A percentile compares a stretch with the other conserved stretches of the same genome.
Conservation (phyloP, 2,797 vertebrate species). For the Intellagama lesueurii region DNA sequence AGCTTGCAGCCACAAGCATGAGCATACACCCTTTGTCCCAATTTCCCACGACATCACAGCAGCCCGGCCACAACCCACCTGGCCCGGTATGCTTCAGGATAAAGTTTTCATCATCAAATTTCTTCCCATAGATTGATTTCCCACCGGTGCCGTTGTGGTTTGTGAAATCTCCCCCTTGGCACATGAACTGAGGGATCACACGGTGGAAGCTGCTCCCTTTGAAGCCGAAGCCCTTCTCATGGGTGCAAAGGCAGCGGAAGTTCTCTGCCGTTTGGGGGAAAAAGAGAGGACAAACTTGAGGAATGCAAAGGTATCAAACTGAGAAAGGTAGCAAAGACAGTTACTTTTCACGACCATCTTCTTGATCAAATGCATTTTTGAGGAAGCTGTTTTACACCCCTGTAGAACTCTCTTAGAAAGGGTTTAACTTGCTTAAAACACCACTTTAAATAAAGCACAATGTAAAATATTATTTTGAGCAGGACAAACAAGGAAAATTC, state of each 20-base stretch:
- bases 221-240: constrained; percentile 96
- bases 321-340: neutral
- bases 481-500: neutral
- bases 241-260: constrained; percentile 96
- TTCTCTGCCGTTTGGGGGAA: constrained; percentile 81
- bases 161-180: constrained; percentile 96
- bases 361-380: neutral
- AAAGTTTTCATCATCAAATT: constrained; percentile 97
- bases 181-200: constrained; percentile 98
- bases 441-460: neutral
- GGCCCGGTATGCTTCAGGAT: constrained; percentile 94
- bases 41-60: neutral
- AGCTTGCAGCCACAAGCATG: neutral
- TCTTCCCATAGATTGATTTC: constrained; percentile 95
- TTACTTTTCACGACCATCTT: too few species aligned
- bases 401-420: neutral
- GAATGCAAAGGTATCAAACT: fast-evolving
- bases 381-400: neutral
- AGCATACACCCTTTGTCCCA: neutral
- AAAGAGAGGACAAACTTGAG: neutral
- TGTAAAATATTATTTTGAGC: too few species aligned
- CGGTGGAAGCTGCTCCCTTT: constrained; percentile 98
- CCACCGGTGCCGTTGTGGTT: constrained; percentile 98
- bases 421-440: neutral
- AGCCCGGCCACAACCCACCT: constrained; percentile 75